Conservation (phyloP, 1,140 invertebrate species). For the Condylostylus longicornis region DNA sequence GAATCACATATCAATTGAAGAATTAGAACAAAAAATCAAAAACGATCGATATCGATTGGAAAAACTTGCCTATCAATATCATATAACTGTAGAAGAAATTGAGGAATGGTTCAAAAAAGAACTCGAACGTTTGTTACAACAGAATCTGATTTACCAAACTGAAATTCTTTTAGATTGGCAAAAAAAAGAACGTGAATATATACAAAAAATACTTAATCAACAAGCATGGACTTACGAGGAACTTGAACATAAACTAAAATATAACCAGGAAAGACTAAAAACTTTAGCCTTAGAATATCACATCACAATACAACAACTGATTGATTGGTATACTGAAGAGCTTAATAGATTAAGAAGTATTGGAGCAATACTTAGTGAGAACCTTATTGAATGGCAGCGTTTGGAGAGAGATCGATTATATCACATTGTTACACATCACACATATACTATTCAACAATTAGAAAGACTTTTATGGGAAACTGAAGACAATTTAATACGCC, state of each 20-base stretch:
- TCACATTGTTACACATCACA: too few species aligned
- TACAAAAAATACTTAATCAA: conserved; percentile 13
- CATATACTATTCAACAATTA: too few species aligned
- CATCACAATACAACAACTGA: conserved; percentile 18
- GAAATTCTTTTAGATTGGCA: conserved; percentile 15
- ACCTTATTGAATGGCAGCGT: conserved; percentile 19
- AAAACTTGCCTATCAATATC: conserved; percentile 17
- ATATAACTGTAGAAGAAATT: conserved; percentile 19
- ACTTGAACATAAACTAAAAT: conserved; percentile 12
- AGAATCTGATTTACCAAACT: conserved; percentile 12
- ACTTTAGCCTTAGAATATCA: conserved; percentile 11
- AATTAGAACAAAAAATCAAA: conserved; percentile 14
- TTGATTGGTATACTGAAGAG: conserved; percentile 15
- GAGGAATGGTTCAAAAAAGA: conserved; percentile 21
- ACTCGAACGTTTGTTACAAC: conserved; percentile 16
- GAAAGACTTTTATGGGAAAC: too few species aligned
- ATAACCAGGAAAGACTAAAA: conserved; percentile 9
- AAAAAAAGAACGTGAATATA: conserved; percentile 14
- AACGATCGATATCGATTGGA: conserved; percentile 18
- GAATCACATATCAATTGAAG: conserved; percentile 23
- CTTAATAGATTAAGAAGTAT: conserved; percentile 14
- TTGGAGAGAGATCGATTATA: conserved; percentile 25
- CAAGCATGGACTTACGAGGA: conserved; percentile 7
- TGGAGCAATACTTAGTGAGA: too few species aligned
- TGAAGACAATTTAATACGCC: too few species aligned